A percentile compares a stretch with the other conserved stretches of the same genome.
Conservation (phyloP, 2,797 vertebrate species). For the Melanotaenia maccullochi region DNA sequence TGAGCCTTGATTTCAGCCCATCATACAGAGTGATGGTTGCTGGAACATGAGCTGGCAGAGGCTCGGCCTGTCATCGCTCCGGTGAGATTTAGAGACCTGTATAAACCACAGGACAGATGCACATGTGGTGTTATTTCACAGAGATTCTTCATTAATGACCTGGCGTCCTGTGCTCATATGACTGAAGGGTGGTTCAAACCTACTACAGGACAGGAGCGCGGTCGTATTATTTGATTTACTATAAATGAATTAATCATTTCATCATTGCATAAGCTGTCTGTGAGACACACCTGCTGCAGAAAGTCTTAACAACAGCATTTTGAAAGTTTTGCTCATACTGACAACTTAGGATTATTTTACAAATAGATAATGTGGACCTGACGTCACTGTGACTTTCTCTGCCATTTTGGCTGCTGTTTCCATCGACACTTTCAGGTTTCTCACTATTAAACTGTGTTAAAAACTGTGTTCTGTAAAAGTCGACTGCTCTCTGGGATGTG, state of each 20-base stretch:
- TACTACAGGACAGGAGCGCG: too few relatives aligned
- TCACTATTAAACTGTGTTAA: too few relatives aligned
- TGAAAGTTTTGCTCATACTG: neutral
- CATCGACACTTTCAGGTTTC: too few relatives aligned
- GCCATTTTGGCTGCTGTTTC: too few relatives aligned
- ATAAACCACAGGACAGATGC: slow-evolving; percentile 44
- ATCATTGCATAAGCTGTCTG: too few relatives aligned
- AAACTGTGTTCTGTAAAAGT: too few relatives aligned
- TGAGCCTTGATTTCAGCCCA: neutral
- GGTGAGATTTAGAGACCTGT: slow-evolving; percentile 65
- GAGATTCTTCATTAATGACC: slow-evolving; percentile 64
- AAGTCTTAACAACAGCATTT: neutral
- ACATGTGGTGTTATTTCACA: slow-evolving; percentile 69
- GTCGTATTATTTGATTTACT: too few relatives aligned
- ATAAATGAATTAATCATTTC: too few relatives aligned
- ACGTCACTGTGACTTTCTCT: too few relatives aligned
- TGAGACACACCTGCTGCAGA: neutral
- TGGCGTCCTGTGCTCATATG: slow-evolving; percentile 20
- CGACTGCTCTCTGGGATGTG: too few relatives aligned
- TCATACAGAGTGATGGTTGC: slow-evolving; percentile 12
- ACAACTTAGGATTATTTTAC: neutral
- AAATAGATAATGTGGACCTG: too few relatives aligned
- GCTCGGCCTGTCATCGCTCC: slow-evolving; percentile 48
- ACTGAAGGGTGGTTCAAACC: neutral
- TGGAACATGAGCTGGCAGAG: slow-evolving; percentile 22